Conservation (phyloP, 2,113 vertebrate genomes). For the Paramormyrops kingsleyae region DNA sequence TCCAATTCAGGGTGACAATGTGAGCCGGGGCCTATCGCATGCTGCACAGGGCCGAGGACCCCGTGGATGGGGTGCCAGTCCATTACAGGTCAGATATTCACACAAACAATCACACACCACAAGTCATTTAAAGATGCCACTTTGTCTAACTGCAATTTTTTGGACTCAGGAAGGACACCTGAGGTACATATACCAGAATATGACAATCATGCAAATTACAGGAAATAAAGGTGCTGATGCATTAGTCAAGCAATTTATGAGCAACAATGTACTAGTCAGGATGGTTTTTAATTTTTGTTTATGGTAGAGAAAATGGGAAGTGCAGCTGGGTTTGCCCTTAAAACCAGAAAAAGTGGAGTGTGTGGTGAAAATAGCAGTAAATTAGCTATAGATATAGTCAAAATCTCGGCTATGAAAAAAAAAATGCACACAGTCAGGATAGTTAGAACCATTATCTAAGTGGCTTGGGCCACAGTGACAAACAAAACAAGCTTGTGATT, state of each 20-base stretch:
- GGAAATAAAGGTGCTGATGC: neutral
- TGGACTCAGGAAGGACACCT: neutral
- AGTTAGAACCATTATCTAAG: constrained; percentile 70
- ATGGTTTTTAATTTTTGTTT: neutral
- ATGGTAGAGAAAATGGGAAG: neutral
- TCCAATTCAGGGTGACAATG: neutral
- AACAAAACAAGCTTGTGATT: constrained; percentile 75
- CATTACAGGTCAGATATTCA: neutral
- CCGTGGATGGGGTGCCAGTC: neutral
- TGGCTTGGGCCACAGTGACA: constrained; percentile 79
- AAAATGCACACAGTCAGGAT: neutral
- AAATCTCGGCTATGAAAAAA: neutral
- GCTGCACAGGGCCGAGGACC: neutral
- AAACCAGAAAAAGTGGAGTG: neutral
- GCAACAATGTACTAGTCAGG: neutral
- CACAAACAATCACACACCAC: neutral
- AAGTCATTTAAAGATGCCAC: neutral
- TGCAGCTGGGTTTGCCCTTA: neutral
- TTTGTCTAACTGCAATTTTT: neutral
- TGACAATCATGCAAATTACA: neutral
- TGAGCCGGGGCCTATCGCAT: neutral
- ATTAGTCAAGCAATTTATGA: neutral
- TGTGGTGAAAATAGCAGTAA: neutral
- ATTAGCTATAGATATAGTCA: neutral
- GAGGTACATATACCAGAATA: neutral